Percentiles rank a stretch among this genome's conserved stretches.
These are phyloP conservation scores for Euzophera pinguis DNA, from an alignment of 2,888 invertebrate species.

Conservation along the genomic window DNA sequence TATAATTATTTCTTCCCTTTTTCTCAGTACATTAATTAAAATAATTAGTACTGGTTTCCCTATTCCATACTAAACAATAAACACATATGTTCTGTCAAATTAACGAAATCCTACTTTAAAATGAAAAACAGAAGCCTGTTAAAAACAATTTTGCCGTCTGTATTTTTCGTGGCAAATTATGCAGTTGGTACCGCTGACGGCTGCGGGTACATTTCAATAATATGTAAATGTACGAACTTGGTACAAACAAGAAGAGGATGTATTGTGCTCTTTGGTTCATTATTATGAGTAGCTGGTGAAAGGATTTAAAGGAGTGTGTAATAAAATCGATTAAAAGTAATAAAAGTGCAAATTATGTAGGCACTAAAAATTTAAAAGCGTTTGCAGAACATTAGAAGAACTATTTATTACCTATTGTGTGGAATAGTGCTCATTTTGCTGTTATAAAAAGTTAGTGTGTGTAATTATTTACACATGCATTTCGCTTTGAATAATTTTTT, in stretches of 20 bases:
- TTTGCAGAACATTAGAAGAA: no score
- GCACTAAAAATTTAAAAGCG: no score
- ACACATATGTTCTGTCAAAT: neutral
- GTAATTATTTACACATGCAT: no score
- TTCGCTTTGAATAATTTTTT: no score
- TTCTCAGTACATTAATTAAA: no score
- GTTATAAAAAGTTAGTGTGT: no score
- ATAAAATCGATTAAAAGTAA: no score
- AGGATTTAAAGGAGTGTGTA: neutral
- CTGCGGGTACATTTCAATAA: conserved; percentile 9
- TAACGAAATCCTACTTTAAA: neutral
- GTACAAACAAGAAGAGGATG: neutral
- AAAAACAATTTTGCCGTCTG: neutral
- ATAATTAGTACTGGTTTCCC: no score
- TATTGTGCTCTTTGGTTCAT: neutral
- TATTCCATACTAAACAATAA: neutral
- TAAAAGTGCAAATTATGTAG: no score
- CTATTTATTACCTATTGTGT: no score
- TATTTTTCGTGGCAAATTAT: neutral
- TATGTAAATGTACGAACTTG: conserved; percentile 12
- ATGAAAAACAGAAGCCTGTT: neutral
- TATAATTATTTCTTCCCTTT: no score
- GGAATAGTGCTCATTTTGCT: no score
- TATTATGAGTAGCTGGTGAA: neutral
- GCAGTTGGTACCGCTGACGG: conserved; percentile 4